A percentile compares a stretch with the other conserved stretches of the same genome.
phyloP scores from a whole-genome alignment of 2,113 vertebrate species.

The Daphoenositta chrysoptera region DNA sequence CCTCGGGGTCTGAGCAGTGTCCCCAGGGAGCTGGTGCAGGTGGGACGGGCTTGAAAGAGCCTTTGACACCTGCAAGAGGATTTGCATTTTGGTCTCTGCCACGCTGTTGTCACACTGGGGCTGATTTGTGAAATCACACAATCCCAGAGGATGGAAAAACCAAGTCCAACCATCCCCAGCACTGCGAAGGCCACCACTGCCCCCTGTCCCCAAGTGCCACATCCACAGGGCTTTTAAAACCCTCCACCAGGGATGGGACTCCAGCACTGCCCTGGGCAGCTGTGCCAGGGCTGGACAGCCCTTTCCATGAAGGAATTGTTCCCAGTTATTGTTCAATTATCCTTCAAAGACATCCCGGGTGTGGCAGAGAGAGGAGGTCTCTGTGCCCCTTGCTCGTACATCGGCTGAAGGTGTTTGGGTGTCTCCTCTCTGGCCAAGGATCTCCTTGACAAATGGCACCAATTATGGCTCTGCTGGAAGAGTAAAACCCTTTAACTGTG shows the following conservation, averaged over 20 bases:
- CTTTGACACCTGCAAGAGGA: background rate
- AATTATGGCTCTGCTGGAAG: background rate
- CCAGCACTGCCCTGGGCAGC: background rate
- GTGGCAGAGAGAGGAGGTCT: background rate
- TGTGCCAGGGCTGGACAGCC: background rate
- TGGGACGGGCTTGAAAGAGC: background rate
- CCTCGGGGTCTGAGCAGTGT: accelerated
- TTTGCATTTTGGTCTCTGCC: background rate
- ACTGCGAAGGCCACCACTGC: background rate
- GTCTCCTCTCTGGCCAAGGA: background rate
- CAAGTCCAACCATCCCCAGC: background rate
- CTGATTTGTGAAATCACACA: background rate
- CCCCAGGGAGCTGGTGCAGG: background rate
- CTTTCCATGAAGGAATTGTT: background rate
- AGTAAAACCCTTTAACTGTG: background rate
- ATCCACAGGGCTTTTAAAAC: background rate
- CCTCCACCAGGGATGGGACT: background rate
- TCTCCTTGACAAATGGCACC: background rate
- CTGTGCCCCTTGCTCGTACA: accelerated
- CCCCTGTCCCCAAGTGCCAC: background rate
- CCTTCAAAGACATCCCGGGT: accelerated
- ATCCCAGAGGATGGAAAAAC: background rate
- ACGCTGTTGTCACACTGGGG: accelerated
- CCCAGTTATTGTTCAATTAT: accelerated
- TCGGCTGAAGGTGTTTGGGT: background rate